Conservation (phyloP, 2,888 invertebrate species). For the Malacosoma neustria region DNA sequence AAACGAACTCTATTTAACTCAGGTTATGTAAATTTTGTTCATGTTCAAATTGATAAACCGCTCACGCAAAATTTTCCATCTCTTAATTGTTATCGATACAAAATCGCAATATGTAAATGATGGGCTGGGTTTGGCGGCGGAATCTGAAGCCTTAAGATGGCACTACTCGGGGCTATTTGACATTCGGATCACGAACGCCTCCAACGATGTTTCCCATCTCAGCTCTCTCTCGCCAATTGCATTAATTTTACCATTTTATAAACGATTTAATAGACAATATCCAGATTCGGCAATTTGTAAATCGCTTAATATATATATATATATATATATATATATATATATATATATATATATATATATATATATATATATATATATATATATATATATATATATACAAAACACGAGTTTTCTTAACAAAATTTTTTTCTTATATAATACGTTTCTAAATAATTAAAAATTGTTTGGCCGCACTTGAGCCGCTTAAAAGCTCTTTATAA, state of each 20-base stretch:
- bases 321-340: no score
- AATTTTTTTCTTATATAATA: no score
- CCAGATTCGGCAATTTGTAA: conserved; percentile 46
- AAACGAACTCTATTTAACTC: no score
- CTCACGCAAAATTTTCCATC: conserved; percentile 35
- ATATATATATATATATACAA: no score
- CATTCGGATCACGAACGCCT: conserved; percentile 64
- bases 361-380: no score
- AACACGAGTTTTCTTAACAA: no score
- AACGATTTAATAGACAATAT: conserved; percentile 69
- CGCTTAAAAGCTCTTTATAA: conserved; percentile 33
- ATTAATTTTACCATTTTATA: conserved; percentile 72
- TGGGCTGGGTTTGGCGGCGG: conserved; percentile 35
- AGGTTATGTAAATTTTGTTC: no score
- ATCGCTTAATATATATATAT: conserved; percentile 8
- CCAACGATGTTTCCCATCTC: conserved; percentile 68
- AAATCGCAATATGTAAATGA: conserved; percentile 67
- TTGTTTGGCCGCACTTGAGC: conserved; percentile 26
- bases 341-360: no score
- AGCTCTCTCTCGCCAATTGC: conserved; percentile 64
- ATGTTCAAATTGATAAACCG: conserved; percentile 24
- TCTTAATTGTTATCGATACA: conserved; percentile 58
- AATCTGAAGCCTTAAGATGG: conserved; percentile 32
- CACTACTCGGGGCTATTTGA: conserved; percentile 47
- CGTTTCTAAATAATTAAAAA: conserved; percentile 34